These are phyloP conservation scores for Tetheella fluctuosa DNA, from an alignment of 2,888 invertebrate species.

Conservation along the genomic window DNA sequence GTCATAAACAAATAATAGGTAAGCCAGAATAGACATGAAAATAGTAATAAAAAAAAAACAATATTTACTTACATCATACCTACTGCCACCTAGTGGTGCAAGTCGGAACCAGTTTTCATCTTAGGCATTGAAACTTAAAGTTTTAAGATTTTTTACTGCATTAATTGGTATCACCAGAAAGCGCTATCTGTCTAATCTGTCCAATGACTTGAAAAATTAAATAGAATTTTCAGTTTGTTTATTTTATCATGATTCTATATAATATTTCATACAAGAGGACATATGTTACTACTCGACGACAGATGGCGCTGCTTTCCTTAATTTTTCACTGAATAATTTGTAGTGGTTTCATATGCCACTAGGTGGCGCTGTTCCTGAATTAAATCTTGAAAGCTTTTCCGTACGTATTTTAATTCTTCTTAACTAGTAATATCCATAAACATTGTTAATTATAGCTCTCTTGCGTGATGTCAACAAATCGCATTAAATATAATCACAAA, in stretches of 20 bases:
- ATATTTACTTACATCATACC: neutral
- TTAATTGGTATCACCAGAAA: neutral
- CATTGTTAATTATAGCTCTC: neutral
- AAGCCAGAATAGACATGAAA: too few species aligned
- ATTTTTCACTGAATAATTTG: neutral
- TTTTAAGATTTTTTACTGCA: neutral
- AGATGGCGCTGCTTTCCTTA: conserved; percentile 47
- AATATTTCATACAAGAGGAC: too few species aligned
- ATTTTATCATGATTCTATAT: too few species aligned
- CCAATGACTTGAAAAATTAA: too few species aligned
- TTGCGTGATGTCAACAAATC: neutral
- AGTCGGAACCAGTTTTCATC: neutral
- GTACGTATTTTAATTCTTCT: neutral
- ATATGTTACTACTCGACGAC: conserved; percentile 53
- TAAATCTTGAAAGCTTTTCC: neutral
- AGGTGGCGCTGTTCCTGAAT: conserved; percentile 44
- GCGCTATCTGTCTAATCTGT: too few species aligned
- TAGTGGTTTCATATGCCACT: conserved; percentile 14
- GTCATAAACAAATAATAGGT: too few species aligned
- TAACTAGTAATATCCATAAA: neutral
- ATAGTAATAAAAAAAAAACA: neutral
- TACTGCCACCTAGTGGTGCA: neutral
- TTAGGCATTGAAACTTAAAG: neutral
- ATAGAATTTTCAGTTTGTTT: too few species aligned
- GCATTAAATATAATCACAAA: neutral